phyloP scores from a whole-genome alignment of 2,888 invertebrate genomes.

The Mesopsocus fuscifrons region DNA sequence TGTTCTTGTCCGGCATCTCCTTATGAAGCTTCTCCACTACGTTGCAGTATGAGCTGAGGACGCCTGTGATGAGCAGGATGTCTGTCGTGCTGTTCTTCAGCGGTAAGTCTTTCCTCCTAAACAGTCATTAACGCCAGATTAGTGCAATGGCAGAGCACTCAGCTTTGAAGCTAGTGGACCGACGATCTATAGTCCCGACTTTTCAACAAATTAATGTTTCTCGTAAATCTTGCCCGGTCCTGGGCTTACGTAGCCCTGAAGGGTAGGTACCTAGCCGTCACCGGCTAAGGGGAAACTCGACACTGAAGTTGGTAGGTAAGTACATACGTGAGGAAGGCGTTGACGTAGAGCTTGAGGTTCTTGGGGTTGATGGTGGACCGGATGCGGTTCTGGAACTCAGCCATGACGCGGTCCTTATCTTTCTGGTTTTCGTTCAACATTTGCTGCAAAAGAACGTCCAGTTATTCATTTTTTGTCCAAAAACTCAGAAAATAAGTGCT shows the following conservation, averaged over 20 bases:
- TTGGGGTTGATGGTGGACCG: conserved; percentile 53
- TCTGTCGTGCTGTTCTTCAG: conserved; percentile 56
- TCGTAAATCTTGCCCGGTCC: too few relatives aligned
- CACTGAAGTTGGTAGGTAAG: too few relatives aligned
- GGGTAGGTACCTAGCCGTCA: too few relatives aligned
- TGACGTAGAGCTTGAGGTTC: conserved; percentile 64
- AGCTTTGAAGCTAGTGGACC: too few relatives aligned
- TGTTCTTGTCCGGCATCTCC: conserved; percentile 51
- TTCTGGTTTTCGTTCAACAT: conserved; percentile 35
- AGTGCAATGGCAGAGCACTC: too few relatives aligned
- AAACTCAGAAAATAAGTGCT: too few relatives aligned
- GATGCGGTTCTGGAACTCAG: conserved; percentile 56
- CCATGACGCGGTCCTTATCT: conserved; percentile 53
- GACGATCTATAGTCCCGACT: too few relatives aligned
- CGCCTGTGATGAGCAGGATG: conserved; percentile 61
- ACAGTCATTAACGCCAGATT: too few relatives aligned
- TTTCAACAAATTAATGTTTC: too few relatives aligned
- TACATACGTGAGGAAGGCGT: conserved; percentile 63
- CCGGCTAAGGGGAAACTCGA: too few relatives aligned
- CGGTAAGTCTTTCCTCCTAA: conserved; percentile 49
- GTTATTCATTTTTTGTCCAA: too few relatives aligned
- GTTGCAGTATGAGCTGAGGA: conserved; percentile 54
- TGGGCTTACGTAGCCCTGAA: too few relatives aligned
- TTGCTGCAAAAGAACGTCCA: conserved; percentile 29
- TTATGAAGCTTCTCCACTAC: conserved; percentile 64